Evolutionary conservation across 2,797 vertebrate genomes (phyloP).

Genomic region (Alauda arvensis): DNA sequence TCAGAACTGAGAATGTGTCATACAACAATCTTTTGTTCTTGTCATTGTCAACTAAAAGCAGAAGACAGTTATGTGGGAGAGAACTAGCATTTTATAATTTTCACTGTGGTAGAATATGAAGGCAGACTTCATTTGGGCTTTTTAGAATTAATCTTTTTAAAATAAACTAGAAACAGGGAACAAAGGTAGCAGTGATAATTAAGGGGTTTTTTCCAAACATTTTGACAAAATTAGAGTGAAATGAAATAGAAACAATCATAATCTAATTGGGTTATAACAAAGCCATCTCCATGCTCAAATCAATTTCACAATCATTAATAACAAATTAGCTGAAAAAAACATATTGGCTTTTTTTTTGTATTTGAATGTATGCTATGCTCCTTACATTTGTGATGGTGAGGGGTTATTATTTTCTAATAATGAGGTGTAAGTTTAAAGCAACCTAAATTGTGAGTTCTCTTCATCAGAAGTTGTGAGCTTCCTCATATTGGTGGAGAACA

Average conservation of each 20-base stretch:
- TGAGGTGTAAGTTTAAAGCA: neutral
- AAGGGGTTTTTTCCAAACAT: neutral
- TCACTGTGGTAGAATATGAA: neutral
- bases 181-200: neutral
- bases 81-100: neutral
- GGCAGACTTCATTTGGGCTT: neutral
- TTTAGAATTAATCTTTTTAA: neutral
- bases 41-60: neutral
- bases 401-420: neutral
- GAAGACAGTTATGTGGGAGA: neutral
- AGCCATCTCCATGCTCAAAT: neutral
- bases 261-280: neutral
- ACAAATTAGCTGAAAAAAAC: neutral
- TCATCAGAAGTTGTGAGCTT: neutral
- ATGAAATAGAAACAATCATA: neutral
- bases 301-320: neutral
- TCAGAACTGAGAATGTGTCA: neutral
- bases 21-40: constrained; percentile 12
- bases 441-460: neutral
- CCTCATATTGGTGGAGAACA: neutral
- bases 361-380: neutral
- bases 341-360: neutral
- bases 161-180: neutral
- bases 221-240: neutral
- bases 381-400: neutral